Percentiles rank a stretch among this genome's conserved stretches.
These are phyloP conservation scores for Drosophila quadrilineata DNA, from an alignment of 1,140 invertebrate species.

Conservation along the genomic window DNA sequence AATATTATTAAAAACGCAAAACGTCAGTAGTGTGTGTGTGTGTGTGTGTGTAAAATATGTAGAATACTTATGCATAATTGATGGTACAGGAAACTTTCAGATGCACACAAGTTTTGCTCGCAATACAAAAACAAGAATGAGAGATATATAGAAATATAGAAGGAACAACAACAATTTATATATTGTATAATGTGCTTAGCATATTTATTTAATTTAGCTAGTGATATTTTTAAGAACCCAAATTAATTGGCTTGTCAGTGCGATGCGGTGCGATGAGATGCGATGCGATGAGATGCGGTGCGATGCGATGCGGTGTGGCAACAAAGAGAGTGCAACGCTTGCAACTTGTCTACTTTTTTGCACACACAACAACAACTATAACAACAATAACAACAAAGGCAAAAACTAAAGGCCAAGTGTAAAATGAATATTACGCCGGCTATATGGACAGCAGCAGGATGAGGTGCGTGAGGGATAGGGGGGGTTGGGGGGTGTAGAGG, in stretches of 20 bases:
- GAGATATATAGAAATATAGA: neutral
- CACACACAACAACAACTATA: constrained; percentile 27
- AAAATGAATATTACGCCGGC: constrained; percentile 74
- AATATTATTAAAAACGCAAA: constrained; percentile 78
- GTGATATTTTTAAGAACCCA: constrained; percentile 71
- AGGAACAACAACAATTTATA: constrained; percentile 21
- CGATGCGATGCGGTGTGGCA: too few species aligned
- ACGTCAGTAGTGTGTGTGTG: constrained; percentile 13
- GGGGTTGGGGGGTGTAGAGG: neutral
- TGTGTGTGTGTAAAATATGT: constrained; percentile 37
- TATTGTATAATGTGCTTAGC: constrained; percentile 45
- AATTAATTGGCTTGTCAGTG: constrained; percentile 69
- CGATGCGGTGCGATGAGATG: too few species aligned
- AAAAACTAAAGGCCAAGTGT: constrained; percentile 77
- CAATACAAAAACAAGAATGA: constrained; percentile 15
- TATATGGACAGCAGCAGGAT: constrained; percentile 11
- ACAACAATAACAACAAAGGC: constrained; percentile 29
- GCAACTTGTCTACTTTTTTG: constrained; percentile 59
- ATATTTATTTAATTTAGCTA: constrained; percentile 73
- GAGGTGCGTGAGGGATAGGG: neutral
- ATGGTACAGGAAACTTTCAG: constrained; percentile 65
- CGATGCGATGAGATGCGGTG: too few species aligned
- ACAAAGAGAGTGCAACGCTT: constrained; percentile 50
- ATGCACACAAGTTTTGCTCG: constrained; percentile 24
- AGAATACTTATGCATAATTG: constrained; percentile 66